Conservation (phyloP, 2,113 vertebrate genomes). For the Mobula hypostoma region DNA sequence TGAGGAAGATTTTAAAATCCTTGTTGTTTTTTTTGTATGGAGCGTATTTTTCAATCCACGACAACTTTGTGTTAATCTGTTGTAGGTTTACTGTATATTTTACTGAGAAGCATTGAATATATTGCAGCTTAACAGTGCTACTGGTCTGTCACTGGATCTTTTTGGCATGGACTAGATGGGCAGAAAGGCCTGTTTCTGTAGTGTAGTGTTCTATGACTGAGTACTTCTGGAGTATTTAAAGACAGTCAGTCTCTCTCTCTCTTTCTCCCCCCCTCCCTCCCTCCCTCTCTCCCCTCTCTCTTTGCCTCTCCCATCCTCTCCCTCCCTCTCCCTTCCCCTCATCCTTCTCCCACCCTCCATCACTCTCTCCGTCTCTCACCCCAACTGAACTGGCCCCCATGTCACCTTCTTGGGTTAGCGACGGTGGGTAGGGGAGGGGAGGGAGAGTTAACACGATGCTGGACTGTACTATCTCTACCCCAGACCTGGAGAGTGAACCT, state of each 20-base stretch:
- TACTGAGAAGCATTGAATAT: neutral
- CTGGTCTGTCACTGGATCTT: slow-evolving; percentile 9
- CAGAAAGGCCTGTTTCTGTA: no score
- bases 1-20: neutral
- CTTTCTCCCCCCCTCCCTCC: neutral
- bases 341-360: no score
- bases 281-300: neutral
- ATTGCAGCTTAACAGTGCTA: neutral
- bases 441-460: no score
- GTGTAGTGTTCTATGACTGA: no score
- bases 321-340: no score
- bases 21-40: neutral
- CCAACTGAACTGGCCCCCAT: no score
- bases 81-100: neutral
- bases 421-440: no score
- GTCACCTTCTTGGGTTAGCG: no score
- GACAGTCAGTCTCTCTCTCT: neutral
- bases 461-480: no score
- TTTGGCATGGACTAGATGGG: no score
- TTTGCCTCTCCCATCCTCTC: neutral
- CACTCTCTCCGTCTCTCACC: no score
- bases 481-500: no score
- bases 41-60: slow-evolving; percentile 1
- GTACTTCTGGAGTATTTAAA: neutral
- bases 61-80: neutral